Percentiles rank a stretch among this genome's conserved stretches.
These are phyloP conservation scores for Galerucella pusilla DNA, from an alignment of 2,888 invertebrate species.

Conservation along the genomic window DNA sequence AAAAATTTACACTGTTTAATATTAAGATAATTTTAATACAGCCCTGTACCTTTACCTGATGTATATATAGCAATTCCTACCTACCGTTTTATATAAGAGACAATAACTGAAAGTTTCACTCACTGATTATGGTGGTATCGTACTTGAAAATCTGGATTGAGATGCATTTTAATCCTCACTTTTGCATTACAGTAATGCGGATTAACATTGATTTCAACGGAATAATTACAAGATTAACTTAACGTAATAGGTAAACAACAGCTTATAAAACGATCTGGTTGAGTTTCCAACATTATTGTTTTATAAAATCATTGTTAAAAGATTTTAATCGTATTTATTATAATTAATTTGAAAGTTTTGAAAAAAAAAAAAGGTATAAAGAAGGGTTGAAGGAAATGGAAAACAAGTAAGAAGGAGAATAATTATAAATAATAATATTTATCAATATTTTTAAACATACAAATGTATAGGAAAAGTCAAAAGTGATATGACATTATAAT, in stretches of 20 bases:
- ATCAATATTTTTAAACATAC: no score
- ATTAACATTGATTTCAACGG: conserved; percentile 6
- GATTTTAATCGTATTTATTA: not conserved
- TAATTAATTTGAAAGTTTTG: not conserved
- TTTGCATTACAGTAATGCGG: conserved; percentile 24
- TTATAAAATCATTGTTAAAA: not conserved
- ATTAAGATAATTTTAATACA: not conserved
- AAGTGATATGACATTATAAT: no score
- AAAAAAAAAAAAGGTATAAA: not conserved
- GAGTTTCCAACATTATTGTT: conserved; percentile 6
- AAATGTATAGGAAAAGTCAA: no score
- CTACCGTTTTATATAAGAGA: not conserved
- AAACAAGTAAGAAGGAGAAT: no score
- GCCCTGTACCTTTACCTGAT: not conserved
- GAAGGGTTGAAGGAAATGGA: no score
- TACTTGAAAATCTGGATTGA: conserved; percentile 23
- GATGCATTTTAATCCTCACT: conserved; percentile 24
- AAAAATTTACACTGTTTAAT: no score
- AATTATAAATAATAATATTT: no score
- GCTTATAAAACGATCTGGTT: conserved; percentile 15
- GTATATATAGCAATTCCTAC: conserved; percentile 4
- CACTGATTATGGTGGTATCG: conserved; percentile 11
- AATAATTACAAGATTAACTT: conserved; percentile 27
- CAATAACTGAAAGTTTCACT: conserved; percentile 7
- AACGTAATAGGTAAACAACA: conserved; percentile 19